These are phyloP conservation scores for Hydrophis major DNA, from an alignment of 2,797 vertebrate genomes.

Conservation along the genomic window DNA sequence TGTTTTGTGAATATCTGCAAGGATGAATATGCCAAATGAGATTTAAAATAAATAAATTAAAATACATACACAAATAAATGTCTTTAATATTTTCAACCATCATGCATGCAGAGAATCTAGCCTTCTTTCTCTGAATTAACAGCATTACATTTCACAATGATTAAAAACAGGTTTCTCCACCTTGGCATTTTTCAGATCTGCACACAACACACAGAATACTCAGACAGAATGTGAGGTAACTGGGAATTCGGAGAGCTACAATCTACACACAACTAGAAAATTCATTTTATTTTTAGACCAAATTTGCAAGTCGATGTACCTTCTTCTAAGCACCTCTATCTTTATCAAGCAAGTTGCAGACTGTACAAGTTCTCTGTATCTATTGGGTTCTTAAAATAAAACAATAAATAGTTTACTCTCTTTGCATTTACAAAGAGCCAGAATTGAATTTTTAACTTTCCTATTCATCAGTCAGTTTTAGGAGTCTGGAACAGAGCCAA, in stretches of 20 bases:
- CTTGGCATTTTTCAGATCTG: neutral
- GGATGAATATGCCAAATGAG: neutral
- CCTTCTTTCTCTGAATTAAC: neutral
- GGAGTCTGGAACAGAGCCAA: neutral
- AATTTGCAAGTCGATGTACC: neutral
- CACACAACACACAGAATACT: neutral
- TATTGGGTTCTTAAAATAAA: neutral
- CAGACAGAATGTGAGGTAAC: neutral
- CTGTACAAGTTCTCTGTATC: neutral
- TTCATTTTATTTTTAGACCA: neutral
- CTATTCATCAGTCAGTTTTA: neutral
- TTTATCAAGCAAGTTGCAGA: neutral
- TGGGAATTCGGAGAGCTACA: neutral
- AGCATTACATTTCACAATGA: neutral
- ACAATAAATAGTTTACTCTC: neutral
- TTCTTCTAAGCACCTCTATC: neutral
- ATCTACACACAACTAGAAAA: neutral
- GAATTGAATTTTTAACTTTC: neutral
- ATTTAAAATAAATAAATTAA: neutral
- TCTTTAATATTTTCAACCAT: neutral
- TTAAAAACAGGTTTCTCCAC: neutral
- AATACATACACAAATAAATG: neutral
- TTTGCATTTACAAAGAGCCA: neutral
- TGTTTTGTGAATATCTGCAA: constrained; percentile 6
- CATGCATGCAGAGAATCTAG: neutral